phyloP scores from a whole-genome alignment of 2,797 vertebrate species.

The Mareca strepera region DNA sequence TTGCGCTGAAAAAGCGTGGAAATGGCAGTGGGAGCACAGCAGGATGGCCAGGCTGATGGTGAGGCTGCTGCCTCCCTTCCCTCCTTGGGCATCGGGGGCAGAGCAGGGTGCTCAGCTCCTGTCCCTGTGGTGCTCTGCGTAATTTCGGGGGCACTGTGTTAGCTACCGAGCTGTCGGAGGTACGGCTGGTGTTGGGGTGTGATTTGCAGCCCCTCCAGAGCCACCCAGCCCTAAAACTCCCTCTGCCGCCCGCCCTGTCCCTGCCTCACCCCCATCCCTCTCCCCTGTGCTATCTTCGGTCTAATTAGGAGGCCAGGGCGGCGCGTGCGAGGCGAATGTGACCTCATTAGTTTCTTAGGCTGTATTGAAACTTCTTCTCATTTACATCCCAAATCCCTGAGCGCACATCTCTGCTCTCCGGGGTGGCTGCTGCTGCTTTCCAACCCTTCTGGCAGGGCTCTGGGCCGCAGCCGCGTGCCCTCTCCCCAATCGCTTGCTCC shows the following conservation, averaged over 20 bases:
- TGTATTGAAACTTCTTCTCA: constrained; percentile 36
- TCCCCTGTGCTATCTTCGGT: constrained; percentile 32
- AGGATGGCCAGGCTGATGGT: neutral
- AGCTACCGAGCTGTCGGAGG: neutral
- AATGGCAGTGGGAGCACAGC: neutral
- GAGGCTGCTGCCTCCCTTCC: neutral
- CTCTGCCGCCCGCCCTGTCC: neutral
- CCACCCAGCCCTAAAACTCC: neutral
- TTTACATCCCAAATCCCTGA: constrained; percentile 50
- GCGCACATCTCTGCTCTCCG: neutral
- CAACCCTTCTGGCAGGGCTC: neutral
- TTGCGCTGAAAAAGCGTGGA: accelerated
- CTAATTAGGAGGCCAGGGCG: constrained; percentile 55
- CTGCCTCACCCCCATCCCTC: neutral
- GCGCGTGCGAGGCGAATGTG: constrained; percentile 30
- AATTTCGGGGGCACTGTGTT: neutral
- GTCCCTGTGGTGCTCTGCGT: neutral
- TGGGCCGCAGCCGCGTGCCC: neutral
- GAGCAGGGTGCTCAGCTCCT: no score
- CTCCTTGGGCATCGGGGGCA: neutral
- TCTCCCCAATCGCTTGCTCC: accelerated
- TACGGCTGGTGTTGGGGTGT: neutral
- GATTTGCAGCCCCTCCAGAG: neutral
- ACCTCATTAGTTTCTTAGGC: constrained; percentile 60
- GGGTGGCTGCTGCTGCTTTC: neutral